Evolutionary conservation across 1,140 invertebrate genomes (phyloP).

Genomic region (Tribolium castaneum): DNA sequence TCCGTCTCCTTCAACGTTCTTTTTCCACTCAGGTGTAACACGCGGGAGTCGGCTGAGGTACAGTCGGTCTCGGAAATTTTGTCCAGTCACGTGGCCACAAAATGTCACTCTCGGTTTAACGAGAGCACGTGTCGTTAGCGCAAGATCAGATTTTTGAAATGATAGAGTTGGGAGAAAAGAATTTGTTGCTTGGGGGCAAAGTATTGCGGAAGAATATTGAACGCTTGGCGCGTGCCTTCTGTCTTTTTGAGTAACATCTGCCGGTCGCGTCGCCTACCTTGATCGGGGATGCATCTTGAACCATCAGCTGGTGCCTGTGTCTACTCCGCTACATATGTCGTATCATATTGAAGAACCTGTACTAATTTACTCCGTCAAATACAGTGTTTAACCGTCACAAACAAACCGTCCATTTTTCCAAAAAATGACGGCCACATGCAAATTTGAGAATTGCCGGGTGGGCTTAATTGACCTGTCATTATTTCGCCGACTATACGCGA

Average conservation of each 20-base stretch:
- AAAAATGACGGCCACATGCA: background rate
- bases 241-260: constrained; percentile 45
- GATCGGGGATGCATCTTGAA: constrained; percentile 47
- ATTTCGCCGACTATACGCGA: too few species aligned
- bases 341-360: constrained; percentile 34
- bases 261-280: constrained; percentile 38
- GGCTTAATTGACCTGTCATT: background rate
- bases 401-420: background rate
- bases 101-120: background rate
- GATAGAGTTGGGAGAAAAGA: background rate
- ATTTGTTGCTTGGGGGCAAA: background rate
- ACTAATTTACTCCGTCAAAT: constrained; percentile 21
- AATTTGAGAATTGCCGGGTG: background rate
- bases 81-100: background rate
- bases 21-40: constrained; percentile 40
- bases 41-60: constrained; percentile 16
- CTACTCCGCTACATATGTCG: constrained; percentile 27
- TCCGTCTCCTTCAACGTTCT: constrained; percentile 34
- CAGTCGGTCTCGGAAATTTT: background rate
- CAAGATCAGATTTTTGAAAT: background rate
- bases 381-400: constrained; percentile 31
- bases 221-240: constrained; percentile 44
- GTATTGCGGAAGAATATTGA: background rate
- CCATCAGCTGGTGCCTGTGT: constrained; percentile 44
- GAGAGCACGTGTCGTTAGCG: background rate